Conservation (phyloP, 2,888 invertebrate species). For the Reticulitermes lucifugus region DNA sequence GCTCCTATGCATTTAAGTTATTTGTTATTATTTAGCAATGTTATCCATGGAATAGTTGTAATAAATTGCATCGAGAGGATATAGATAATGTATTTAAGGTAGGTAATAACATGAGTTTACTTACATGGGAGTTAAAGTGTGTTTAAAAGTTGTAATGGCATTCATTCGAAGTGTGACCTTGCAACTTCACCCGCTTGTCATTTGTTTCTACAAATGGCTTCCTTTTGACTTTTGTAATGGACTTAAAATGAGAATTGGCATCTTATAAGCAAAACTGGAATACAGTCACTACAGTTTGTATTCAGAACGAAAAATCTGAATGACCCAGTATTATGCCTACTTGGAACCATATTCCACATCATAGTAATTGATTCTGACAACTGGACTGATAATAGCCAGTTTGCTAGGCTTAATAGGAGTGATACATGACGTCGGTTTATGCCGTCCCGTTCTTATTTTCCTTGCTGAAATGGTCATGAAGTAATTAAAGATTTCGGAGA, state of each 20-base stretch:
- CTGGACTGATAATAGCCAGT: background rate
- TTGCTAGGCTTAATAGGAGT: background rate
- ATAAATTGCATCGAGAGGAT: background rate
- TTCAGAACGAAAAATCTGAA: background rate
- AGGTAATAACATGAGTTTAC: constrained; percentile 1
- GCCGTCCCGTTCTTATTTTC: background rate
- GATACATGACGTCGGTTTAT: background rate
- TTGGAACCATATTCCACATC: background rate
- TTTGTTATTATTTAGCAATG: constrained; percentile 33
- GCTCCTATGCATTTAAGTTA: constrained; percentile 40
- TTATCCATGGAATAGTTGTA: background rate
- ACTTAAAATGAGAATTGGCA: background rate
- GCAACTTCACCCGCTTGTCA: constrained; percentile 54
- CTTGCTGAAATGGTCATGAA: background rate
- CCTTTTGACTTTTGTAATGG: constrained; percentile 44
- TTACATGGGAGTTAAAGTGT: background rate
- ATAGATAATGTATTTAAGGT: constrained; percentile 24
- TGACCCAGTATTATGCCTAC: background rate
- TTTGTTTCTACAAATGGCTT: constrained; percentile 52
- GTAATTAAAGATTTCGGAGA: background rate
- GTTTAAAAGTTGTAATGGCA: constrained; percentile 22
- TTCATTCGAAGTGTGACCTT: constrained; percentile 52
- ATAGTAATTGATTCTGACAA: background rate
- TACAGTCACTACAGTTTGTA: background rate
- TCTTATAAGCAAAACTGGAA: constrained; percentile 7